Base-by-base conservation (phyloP, 2,888 invertebrate species). In the Morpho deidamia region DNA sequence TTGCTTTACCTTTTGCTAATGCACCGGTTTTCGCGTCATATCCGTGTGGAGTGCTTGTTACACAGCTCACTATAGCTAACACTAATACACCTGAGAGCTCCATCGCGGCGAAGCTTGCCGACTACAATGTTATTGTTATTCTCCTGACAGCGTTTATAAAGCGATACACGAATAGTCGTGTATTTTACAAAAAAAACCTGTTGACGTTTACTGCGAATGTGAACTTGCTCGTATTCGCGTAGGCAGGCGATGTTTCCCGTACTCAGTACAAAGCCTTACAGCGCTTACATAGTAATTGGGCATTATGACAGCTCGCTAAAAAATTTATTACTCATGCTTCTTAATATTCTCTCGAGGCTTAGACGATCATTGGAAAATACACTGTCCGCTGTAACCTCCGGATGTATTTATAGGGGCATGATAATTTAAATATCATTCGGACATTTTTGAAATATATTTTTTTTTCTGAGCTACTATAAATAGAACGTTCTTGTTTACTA, bases 61-160 rank as follows among this genome's bases (percentile, higher is more conserved):
- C 82, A 61, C 72, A 68, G 66, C 74, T 72, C 55, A 72, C 71
- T 40, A 81, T 62, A 57, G 75, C 66, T 60, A 86, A 65, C 68
- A 83, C 71, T 58, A 80, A 65, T 57, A 71, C 80, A 77, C 76
- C 78, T 62, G 63, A 71, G 74, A 83, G 83, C 85, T 83, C 82
- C 88, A 85, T 86, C 76, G 72, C 76, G 56, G 66, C 71, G 80
- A 76, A 87, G 83, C 87, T 80, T 78, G 75, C 74, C 70, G 77
- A 72, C 68, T 71, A 80, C 76, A 83, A 78, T 87, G 82, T 73
- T 78, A 72, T 74, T 77, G 73, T 71, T 75, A 67, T 65, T 68
- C 67, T 65, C 63, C 63, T 69, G 70, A 67, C 74, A 70, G 79
- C 77, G 78, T 83, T 88, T 88, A 87, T 88, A 88, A 87, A 87